Conservation (phyloP, 2,888 invertebrate species). For the Archips xylosteana region DNA sequence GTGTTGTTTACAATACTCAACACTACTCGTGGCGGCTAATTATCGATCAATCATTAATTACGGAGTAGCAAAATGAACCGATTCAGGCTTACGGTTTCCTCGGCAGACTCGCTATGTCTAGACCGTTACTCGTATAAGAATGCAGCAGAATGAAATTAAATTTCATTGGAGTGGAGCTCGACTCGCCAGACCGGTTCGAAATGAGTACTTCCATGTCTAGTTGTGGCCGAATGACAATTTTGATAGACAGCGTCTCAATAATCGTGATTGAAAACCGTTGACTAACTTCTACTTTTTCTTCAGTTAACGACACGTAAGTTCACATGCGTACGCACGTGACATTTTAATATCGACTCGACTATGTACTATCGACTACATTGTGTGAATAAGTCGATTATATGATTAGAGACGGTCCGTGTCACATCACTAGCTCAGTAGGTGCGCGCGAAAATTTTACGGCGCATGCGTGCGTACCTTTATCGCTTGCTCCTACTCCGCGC, state of each 20-base stretch:
- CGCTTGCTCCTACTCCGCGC: slow-evolving; percentile 48
- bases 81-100: slow-evolving; percentile 56
- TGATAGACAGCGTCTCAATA: slow-evolving; percentile 72
- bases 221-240: slow-evolving; percentile 69
- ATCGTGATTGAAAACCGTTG: slow-evolving; percentile 58
- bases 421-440: slow-evolving; percentile 52
- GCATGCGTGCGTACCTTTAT: slow-evolving; percentile 61
- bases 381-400: slow-evolving; percentile 44
- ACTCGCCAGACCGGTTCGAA: slow-evolving; percentile 76
- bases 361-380: slow-evolving; percentile 44
- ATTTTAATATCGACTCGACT: neutral
- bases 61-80: slow-evolving; percentile 47
- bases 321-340: slow-evolving; percentile 30
- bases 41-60: slow-evolving; percentile 40
- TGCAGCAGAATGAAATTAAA: slow-evolving; percentile 83
- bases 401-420: slow-evolving; percentile 49
- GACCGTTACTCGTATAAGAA: slow-evolving; percentile 82
- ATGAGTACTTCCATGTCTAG: slow-evolving; percentile 68
- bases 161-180: slow-evolving; percentile 80
- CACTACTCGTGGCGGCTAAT: slow-evolving; percentile 21
- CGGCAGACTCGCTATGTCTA: slow-evolving; percentile 63
- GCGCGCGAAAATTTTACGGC: slow-evolving; percentile 63
- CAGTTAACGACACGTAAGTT: slow-evolving; percentile 7
- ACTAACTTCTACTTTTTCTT: slow-evolving; percentile 26
- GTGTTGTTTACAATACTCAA: slow-evolving; percentile 54